Evolutionary conservation across 35 echinoderm and acorn worm species (phyloP).

Genomic region (Chiridota heheva): DNA sequence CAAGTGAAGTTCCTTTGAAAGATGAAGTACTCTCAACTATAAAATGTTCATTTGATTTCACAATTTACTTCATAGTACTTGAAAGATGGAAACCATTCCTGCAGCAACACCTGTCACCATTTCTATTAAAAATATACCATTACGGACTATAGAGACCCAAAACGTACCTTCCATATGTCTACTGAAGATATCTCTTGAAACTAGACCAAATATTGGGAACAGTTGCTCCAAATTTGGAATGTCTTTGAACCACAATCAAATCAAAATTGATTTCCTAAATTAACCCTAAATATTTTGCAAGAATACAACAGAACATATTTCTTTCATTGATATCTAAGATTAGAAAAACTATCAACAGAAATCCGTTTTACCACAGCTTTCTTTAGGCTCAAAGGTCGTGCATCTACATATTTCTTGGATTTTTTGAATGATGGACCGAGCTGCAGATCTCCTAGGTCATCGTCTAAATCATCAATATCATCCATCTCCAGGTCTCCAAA

Average conservation of each 20-base stretch:
- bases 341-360: not conserved
- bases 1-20: no score
- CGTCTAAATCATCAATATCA: slow-evolving; percentile 90
- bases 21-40: no score
- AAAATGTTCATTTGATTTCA: no score
- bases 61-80: no score
- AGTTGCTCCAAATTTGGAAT: not conserved
- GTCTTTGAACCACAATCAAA: not conserved
- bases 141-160: no score
- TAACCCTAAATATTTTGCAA: not conserved
- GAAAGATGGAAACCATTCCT: no score
- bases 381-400: slow-evolving; percentile 76
- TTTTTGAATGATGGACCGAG: slow-evolving; percentile 49
- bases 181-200: no score
- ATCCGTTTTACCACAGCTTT: slow-evolving; percentile 75
- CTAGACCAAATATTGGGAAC: no score
- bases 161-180: no score
- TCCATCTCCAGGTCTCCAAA: slow-evolving; percentile 88
- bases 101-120: no score
- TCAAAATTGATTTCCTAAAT: not conserved
- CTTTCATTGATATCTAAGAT: not conserved
- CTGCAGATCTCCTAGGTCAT: slow-evolving; percentile 66
- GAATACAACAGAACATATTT: not conserved
- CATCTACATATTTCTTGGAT: slow-evolving; percentile 57
- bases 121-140: no score